A percentile compares a stretch with the other conserved stretches of the same genome.
Conservation (phyloP, 2,888 invertebrate species). For the Sthenelais limicola region DNA sequence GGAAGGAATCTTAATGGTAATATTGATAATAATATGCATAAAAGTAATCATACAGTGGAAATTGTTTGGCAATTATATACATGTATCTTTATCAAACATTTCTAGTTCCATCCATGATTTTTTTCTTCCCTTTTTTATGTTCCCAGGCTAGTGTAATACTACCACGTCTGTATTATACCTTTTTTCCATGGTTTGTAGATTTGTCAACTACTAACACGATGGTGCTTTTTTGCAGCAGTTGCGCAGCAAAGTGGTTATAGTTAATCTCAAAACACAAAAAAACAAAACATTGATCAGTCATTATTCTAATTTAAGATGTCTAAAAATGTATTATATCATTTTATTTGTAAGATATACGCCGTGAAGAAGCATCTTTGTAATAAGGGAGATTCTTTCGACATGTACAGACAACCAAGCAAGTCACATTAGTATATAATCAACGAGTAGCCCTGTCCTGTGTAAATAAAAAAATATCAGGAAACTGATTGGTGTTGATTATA, state of each 20-base stretch:
- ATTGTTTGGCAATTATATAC: too few species aligned
- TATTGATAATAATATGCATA: too few species aligned
- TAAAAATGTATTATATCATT: conserved; percentile 38
- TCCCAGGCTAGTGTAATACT: too few species aligned
- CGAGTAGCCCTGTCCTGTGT: conserved; percentile 37
- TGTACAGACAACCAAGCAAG: conserved; percentile 40
- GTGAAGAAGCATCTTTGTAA: conserved; percentile 32
- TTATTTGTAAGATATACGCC: conserved; percentile 38
- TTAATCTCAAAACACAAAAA: conserved; percentile 19
- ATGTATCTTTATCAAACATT: too few species aligned
- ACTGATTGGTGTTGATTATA: conserved; percentile 31
- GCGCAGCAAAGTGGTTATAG: conserved; percentile 16
- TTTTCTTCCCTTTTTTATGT: too few species aligned
- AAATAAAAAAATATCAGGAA: conserved; percentile 34
- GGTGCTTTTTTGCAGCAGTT: conserved; percentile 34
- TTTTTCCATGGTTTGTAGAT: too few species aligned
- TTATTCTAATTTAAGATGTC: conserved; percentile 36
- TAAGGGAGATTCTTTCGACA: conserved; percentile 28
- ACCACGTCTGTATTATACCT: too few species aligned
- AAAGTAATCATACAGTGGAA: too few species aligned
- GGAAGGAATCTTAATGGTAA: too few species aligned
- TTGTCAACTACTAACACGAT: conserved; percentile 13
- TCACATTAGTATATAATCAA: conserved; percentile 36
- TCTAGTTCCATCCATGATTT: too few species aligned
- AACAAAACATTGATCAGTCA: too few species aligned